A percentile compares a stretch with the other conserved stretches of the same genome.
These are phyloP conservation scores for Mionectes macconnelli DNA, from an alignment of 2,113 vertebrate species.

Conservation along the genomic window DNA sequence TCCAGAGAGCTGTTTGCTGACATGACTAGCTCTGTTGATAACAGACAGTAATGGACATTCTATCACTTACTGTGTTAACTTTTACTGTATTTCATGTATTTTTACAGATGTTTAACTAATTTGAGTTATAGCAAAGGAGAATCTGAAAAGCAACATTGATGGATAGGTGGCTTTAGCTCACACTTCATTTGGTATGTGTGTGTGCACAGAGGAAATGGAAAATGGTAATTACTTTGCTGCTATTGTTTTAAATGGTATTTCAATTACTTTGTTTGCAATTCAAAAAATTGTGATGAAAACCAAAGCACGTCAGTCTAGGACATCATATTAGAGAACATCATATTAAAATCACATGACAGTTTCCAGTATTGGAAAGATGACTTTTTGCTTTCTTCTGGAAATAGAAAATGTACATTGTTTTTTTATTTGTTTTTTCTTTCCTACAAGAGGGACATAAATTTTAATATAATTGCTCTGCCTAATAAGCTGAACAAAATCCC, in stretches of 20 bases:
- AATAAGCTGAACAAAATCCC: background rate
- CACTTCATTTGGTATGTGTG: background rate
- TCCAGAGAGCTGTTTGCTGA: background rate
- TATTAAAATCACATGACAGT: background rate
- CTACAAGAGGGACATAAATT: background rate
- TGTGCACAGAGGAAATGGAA: background rate
- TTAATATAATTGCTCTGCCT: constrained; percentile 2
- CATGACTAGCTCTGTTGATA: background rate
- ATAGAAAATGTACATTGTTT: background rate
- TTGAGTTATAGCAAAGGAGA: background rate
- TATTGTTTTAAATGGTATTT: background rate
- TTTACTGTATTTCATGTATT: background rate
- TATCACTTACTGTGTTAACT: background rate
- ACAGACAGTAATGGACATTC: background rate
- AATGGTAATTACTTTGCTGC: background rate
- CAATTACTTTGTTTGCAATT: background rate
- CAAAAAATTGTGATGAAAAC: background rate
- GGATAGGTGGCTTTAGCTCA: background rate
- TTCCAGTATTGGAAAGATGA: background rate
- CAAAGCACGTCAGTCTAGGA: background rate
- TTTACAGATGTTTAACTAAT: background rate
- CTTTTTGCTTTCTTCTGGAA: background rate
- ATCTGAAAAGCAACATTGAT: background rate
- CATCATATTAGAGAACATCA: background rate
- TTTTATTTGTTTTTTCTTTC: background rate